Percentiles rank a stretch among this genome's conserved stretches.
These are phyloP conservation scores for Pristionchus entomophagus DNA, from an alignment of 2,888 invertebrate genomes.

Conservation along the genomic window DNA sequence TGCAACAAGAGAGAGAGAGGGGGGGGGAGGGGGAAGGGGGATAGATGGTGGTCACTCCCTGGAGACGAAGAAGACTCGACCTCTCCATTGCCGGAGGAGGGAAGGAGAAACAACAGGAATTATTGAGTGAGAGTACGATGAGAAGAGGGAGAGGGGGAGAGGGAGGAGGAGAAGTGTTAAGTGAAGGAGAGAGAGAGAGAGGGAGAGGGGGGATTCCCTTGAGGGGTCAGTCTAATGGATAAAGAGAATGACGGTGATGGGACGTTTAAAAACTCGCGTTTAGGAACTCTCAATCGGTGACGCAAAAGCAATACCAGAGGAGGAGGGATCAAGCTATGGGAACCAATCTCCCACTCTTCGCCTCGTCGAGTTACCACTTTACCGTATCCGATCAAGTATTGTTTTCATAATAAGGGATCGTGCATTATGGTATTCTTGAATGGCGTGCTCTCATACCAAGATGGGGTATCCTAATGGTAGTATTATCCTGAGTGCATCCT, in stretches of 20 bases:
- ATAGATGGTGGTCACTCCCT: neutral
- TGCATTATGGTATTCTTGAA: too few species aligned
- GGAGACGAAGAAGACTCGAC: neutral
- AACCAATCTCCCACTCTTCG: neutral
- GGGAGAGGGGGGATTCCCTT: too few species aligned
- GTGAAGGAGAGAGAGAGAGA: too few species aligned
- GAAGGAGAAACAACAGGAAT: constrained; percentile 20
- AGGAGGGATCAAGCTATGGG: neutral
- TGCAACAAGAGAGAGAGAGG: neutral
- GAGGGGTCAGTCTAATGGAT: constrained; percentile 19
- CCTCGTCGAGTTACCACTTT: too few species aligned
- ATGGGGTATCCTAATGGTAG: constrained; percentile 23
- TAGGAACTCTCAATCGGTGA: too few species aligned
- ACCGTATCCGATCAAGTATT: too few species aligned
- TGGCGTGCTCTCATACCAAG: too few species aligned
- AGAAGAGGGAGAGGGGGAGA: too few species aligned
- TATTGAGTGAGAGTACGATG: constrained; percentile 16
- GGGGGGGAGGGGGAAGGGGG: neutral
- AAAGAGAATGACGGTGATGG: neutral
- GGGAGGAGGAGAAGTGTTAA: constrained; percentile 3
- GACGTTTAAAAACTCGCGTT: too few species aligned
- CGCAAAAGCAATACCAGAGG: too few species aligned
- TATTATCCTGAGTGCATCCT: constrained; percentile 47
- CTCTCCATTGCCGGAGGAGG: neutral
- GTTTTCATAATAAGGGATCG: neutral